Evolutionary conservation across 2,888 invertebrate species (phyloP), one percentile per base, ranked within the genome.

Genomic region (Scaptomyza flava): DNA sequence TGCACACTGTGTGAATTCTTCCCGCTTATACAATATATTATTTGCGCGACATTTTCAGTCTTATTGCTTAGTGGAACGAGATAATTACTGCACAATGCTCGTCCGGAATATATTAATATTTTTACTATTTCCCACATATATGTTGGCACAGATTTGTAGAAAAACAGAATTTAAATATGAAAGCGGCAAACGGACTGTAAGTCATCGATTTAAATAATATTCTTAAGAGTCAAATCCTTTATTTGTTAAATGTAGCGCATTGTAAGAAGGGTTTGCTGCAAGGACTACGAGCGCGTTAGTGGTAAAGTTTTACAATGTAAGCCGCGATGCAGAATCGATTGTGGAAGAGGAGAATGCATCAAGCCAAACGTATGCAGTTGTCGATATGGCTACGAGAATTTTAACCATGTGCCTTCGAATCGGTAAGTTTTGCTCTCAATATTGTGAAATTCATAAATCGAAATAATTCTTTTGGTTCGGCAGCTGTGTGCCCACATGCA

Each of bases 281-380:
- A 0, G 0, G 86, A 81, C 4, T 90, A 80, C 57, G 62, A 41
- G 1, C 61, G 8, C 51, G 9, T 12, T 0, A 20, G 14, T 0
- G 1, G 0, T 0, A 0, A 0, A 0, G 1, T 0, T 5, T 2
- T 48, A 0, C 61, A 20, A 6, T 91, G 91, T 57, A 4, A 36
- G 17, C 81, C 90, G 0, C 3, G 6, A 0, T 91, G 91, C 46
- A 9, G 6, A 0, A 38, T 62, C 0, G 41, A 3, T 3, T 91
- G 91, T 43, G 48, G 9, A 0, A 88, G 75, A 38, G 90, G 89
- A 3, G 64, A n/a, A 6, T 92, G 91, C 53, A 41, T 89, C 67
- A 42, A 58, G 47, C 93, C 92, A 0, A 81, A 92, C 60, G 64
- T 48, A 2, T 93, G 92, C 20, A 59, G 86, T 43, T 94, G 93